Percentiles rank a stretch among this genome's conserved stretches.
These are phyloP conservation scores for Drosophila serrata DNA, from an alignment of 1,140 invertebrate genomes.

Conservation along the genomic window DNA sequence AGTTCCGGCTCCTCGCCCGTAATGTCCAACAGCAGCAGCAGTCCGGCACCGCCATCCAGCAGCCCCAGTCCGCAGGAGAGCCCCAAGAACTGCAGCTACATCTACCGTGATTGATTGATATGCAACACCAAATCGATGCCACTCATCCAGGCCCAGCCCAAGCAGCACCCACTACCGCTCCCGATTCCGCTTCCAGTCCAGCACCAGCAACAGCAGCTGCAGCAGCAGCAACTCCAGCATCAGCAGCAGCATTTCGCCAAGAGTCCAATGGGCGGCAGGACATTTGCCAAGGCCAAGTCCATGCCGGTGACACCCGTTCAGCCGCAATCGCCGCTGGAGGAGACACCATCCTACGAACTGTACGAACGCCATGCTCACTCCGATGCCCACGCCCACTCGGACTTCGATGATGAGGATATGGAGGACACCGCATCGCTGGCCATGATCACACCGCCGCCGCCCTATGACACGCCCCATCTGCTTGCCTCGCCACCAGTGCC, in stretches of 20 bases:
- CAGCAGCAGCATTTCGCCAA: slow-evolving; percentile 9
- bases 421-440: slow-evolving; percentile 78
- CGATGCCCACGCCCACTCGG: slow-evolving; percentile 46
- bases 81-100: slow-evolving; percentile 85
- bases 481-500: slow-evolving; percentile 41
- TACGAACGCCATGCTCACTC: slow-evolving; percentile 64
- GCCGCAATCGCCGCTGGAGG: slow-evolving; percentile 70
- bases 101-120: slow-evolving; percentile 86
- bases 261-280: slow-evolving; percentile 41
- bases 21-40: slow-evolving; percentile 85
- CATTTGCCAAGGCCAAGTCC: slow-evolving; percentile 74
- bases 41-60: slow-evolving; percentile 85
- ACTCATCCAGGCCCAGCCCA: slow-evolving; percentile 75
- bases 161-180: slow-evolving; percentile 34
- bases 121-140: slow-evolving; percentile 85
- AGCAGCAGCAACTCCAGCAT: neutral
- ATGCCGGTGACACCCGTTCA: slow-evolving; percentile 82
- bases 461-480: slow-evolving; percentile 74
- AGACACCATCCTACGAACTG: slow-evolving; percentile 65
- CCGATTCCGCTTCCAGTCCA: slow-evolving; percentile 12
- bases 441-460: slow-evolving; percentile 82
- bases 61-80: slow-evolving; percentile 85
- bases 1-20: slow-evolving; percentile 85
- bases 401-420: slow-evolving; percentile 45
- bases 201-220: slow-evolving; percentile 19